Conservation (phyloP, 2,113 vertebrate species). For the Colaptes auratus region DNA sequence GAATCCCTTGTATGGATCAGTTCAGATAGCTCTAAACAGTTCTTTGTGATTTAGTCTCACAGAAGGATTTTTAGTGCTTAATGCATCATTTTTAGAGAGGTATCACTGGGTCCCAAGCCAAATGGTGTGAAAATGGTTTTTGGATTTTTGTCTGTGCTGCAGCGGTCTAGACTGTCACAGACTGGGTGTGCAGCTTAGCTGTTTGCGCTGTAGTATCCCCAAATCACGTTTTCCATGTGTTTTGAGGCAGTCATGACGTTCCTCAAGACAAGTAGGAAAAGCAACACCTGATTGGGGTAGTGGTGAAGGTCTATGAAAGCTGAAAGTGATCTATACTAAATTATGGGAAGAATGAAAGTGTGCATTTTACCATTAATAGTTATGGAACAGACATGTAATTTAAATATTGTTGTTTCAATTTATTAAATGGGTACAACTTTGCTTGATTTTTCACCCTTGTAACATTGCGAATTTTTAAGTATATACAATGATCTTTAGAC, state of each 20-base stretch:
- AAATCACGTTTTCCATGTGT: rapidly evolving
- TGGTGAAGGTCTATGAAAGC: neutral
- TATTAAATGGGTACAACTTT: neutral
- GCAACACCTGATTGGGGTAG: rapidly evolving
- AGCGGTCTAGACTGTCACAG: neutral
- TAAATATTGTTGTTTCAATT: neutral
- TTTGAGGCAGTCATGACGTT: neutral
- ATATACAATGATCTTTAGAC: neutral
- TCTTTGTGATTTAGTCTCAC: neutral
- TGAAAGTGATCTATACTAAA: neutral
- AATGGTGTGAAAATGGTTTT: neutral
- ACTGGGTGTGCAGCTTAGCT: neutral
- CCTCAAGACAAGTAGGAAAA: neutral
- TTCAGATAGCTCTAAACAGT: neutral
- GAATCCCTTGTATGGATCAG: rapidly evolving
- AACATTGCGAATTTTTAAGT: neutral
- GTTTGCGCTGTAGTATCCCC: neutral
- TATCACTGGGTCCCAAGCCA: neutral
- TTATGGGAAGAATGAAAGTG: neutral
- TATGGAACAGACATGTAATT: neutral
- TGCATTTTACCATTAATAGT: neutral
- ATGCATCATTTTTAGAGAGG: neutral
- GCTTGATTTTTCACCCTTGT: neutral
- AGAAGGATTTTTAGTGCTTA: neutral
- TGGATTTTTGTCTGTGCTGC: neutral